Conservation (phyloP, 2,113 vertebrate species). For the Gadus macrocephalus region DNA sequence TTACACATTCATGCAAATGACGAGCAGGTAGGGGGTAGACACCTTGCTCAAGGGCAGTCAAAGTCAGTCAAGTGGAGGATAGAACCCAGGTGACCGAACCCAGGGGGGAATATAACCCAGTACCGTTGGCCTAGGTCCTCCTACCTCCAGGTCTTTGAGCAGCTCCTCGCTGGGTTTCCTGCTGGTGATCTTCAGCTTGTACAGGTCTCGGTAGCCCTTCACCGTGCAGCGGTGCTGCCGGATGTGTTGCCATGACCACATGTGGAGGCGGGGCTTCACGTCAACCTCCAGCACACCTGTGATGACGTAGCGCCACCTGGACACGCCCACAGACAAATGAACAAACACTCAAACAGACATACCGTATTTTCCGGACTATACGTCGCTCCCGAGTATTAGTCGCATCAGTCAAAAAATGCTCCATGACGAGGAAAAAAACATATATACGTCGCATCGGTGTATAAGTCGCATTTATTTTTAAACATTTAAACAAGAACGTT, state of each 20-base stretch:
- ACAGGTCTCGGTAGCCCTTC: conserved; percentile 84
- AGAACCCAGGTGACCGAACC: too few species aligned
- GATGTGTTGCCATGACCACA: conserved; percentile 96
- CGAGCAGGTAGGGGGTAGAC: too few species aligned
- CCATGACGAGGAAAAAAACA: too few species aligned
- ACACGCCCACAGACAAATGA: neutral
- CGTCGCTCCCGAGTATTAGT: too few species aligned
- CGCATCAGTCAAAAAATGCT: too few species aligned
- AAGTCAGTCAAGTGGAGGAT: too few species aligned
- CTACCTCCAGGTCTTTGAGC: conserved; percentile 80
- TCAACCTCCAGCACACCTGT: conserved; percentile 84
- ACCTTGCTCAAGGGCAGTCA: too few species aligned
- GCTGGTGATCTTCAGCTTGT: conserved; percentile 87
- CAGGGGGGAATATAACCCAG: neutral
- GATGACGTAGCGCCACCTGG: conserved; percentile 90
- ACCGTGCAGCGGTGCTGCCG: conserved; percentile 74
- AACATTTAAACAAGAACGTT: too few species aligned
- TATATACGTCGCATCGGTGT: too few species aligned
- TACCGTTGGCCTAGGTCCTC: neutral
- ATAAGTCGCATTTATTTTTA: too few species aligned
- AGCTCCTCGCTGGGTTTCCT: conserved; percentile 82
- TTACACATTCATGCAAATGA: too few species aligned
- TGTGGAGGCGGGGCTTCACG: conserved; percentile 80
- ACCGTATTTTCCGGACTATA: too few species aligned
- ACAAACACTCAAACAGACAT: conserved; percentile 23